These are phyloP conservation scores for Pocillopora verrucosa DNA, from an alignment of 64 coral and sea anemone genomes.

Conservation along the genomic window DNA sequence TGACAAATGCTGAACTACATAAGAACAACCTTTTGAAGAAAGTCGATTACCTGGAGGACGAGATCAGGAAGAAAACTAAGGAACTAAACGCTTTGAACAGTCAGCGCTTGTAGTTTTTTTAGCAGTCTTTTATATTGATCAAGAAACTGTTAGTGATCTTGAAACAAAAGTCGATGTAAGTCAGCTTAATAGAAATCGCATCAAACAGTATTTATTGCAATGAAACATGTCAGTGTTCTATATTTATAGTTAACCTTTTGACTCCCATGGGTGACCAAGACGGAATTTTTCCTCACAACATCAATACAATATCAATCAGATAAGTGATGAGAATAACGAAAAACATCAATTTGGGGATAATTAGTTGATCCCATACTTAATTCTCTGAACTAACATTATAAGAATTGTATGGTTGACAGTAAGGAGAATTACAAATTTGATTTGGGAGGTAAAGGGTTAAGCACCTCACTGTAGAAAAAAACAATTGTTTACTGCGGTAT, in stretches of 20 bases:
- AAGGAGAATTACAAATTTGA: too few relatives aligned
- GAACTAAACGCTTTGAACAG: conserved; percentile 31
- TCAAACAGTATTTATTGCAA: conserved; percentile 16
- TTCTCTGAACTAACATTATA: too few relatives aligned
- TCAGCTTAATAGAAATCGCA: background rate
- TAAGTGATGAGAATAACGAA: too few relatives aligned
- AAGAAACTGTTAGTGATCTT: background rate
- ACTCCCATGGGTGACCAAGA: too few relatives aligned
- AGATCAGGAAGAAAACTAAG: conserved; percentile 67
- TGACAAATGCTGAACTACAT: conserved; percentile 59
- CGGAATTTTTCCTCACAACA: too few relatives aligned
- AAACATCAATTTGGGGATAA: too few relatives aligned
- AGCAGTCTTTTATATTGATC: background rate
- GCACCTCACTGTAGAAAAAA: background rate
- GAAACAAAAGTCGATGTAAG: too few relatives aligned
- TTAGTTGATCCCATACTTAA: too few relatives aligned
- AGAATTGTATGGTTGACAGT: too few relatives aligned
- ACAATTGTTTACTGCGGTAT: background rate
- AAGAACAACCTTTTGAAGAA: conserved; percentile 75
- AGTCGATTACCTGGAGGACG: conserved; percentile 79
- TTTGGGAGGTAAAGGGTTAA: too few relatives aligned
- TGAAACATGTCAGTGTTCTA: background rate
- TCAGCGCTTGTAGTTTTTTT: background rate
- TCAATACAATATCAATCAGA: too few relatives aligned
- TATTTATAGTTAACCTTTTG: conserved; percentile 22